These are phyloP conservation scores for Paramisgurnus dabryanus DNA, from an alignment of 2,113 vertebrate species.

Conservation along the genomic window DNA sequence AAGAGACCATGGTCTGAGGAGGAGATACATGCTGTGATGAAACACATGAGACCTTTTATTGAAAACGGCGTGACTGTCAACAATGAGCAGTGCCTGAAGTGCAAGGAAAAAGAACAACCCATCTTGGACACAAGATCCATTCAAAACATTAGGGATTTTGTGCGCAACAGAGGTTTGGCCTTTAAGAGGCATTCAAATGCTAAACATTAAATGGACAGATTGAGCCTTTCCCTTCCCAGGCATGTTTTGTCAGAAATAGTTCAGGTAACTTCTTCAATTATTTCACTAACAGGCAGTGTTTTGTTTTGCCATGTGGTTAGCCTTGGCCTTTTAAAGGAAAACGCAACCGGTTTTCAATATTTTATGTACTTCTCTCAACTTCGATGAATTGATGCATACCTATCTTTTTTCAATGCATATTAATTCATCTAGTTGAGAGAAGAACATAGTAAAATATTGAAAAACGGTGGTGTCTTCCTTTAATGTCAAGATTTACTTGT, in stretches of 20 bases:
- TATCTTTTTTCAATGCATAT: too few relatives aligned
- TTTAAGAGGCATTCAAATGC: conserved; percentile 2
- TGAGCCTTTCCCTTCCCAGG: background rate
- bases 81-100: conserved; percentile 6
- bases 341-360: too few relatives aligned
- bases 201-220: background rate
- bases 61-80: background rate
- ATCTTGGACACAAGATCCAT: background rate
- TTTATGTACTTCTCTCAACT: too few relatives aligned
- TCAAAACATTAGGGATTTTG: conserved; percentile 18
- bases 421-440: too few relatives aligned
- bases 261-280: background rate
- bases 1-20: conserved; percentile 15
- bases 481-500: too few relatives aligned
- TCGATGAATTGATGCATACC: too few relatives aligned
- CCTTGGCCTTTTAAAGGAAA: background rate
- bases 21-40: conserved; percentile 4
- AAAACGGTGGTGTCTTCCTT: too few relatives aligned
- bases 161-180: conserved; percentile 9
- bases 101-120: conserved; percentile 17
- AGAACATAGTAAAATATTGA: too few relatives aligned
- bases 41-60: conserved; percentile 21
- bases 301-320: background rate
- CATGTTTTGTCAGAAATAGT: background rate
- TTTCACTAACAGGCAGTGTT: background rate